These are phyloP conservation scores for Perodicticus potto DNA, from an alignment of 2,797 vertebrate species.

Conservation along the genomic window DNA sequence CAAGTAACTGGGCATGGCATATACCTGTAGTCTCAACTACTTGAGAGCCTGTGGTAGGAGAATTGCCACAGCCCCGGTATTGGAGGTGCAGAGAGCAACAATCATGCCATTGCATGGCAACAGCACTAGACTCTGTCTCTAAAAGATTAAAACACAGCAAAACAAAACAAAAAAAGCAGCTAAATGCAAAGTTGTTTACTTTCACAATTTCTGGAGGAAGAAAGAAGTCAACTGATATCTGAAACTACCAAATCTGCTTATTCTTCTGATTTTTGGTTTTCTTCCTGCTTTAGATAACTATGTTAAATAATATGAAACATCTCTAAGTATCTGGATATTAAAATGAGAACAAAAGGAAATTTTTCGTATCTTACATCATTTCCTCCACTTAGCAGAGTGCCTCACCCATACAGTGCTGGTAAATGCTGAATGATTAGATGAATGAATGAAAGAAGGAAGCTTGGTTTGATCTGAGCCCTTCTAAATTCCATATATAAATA, in stretches of 20 bases:
- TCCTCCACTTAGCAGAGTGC: not conserved
- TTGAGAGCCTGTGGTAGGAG: not conserved
- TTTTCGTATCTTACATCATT: not conserved
- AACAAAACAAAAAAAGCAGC: not conserved
- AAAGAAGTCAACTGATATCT: not conserved
- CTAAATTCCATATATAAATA: conserved; percentile 27
- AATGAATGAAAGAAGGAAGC: not conserved
- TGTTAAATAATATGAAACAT: conserved; percentile 37
- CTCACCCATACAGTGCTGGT: not conserved
- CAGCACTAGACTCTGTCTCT: not conserved
- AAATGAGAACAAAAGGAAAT: conserved; percentile 42
- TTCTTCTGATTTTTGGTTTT: conserved; percentile 60
- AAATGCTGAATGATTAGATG: conserved; percentile 9
- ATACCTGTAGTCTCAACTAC: not conserved
- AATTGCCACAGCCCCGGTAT: not conserved
- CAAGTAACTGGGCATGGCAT: not conserved
- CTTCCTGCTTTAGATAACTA: conserved; percentile 35
- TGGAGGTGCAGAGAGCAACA: not conserved
- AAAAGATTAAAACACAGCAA: not conserved
- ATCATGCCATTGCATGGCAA: not conserved
- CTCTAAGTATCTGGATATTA: not conserved
- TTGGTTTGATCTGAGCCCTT: not conserved
- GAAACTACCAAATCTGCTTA: conserved; percentile 35
- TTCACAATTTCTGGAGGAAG: not conserved
- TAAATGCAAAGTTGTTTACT: not conserved